Conservation (phyloP, 2,113 vertebrate genomes). For the Galbula dea region DNA sequence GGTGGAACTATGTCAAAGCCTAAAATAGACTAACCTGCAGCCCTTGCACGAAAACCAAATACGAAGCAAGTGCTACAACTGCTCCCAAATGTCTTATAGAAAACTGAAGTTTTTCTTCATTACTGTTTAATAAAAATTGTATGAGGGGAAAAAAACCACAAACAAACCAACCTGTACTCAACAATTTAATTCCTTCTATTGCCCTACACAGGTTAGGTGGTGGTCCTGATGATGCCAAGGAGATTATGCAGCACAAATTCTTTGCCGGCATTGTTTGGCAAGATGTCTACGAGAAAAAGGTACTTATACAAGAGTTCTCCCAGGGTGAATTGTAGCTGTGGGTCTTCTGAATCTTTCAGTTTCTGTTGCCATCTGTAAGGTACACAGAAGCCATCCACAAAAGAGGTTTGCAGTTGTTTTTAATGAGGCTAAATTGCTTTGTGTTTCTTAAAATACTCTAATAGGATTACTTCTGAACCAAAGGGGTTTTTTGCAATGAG, state of each 20-base stretch:
- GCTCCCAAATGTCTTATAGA: background rate
- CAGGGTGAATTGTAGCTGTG: background rate
- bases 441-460: background rate
- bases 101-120: background rate
- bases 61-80: background rate
- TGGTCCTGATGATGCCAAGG: constrained; percentile 92
- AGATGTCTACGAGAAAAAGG: constrained; percentile 97
- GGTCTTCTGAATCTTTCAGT: background rate
- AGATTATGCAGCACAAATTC: constrained; percentile 98
- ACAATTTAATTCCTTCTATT: background rate
- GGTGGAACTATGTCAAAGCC: background rate
- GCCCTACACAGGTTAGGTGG: constrained; percentile 86
- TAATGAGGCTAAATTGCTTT: background rate
- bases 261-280: constrained; percentile 93
- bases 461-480: background rate
- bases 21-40: background rate
- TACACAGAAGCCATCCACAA: background rate
- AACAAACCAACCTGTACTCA: constrained; percentile 17
- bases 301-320: constrained; percentile 24
- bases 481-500: background rate
- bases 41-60: background rate
- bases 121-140: background rate
- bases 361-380: background rate
- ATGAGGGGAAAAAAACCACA: no score
- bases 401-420: background rate